A percentile compares a stretch with the other conserved stretches of the same genome.
phyloP scores from a whole-genome alignment of 2,113 vertebrate species.

The Coptodon rendalli region DNA sequence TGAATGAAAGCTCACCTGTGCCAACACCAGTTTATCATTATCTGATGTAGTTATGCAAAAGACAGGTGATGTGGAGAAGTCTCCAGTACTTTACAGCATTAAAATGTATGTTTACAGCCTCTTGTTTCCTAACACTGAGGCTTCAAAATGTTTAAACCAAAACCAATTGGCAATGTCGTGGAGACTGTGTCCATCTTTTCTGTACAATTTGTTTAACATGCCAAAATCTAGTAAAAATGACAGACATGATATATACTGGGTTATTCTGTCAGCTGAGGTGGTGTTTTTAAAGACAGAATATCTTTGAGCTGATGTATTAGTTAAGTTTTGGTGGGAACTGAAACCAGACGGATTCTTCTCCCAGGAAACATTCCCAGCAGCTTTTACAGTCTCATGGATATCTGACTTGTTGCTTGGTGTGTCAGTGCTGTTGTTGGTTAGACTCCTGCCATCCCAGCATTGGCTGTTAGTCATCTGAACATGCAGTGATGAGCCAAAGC shows the following conservation, averaged over 20 bases:
- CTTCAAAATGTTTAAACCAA: background rate
- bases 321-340: background rate
- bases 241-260: background rate
- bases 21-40: background rate
- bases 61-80: background rate
- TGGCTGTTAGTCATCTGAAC: background rate
- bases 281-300: background rate
- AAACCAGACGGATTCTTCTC: background rate
- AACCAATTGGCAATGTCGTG: background rate
- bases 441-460: background rate
- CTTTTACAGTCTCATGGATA: background rate
- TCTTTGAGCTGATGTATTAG: background rate
- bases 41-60: background rate
- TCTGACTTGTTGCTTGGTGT: background rate
- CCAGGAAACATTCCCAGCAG: background rate
- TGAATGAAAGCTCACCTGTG: background rate
- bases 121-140: background rate
- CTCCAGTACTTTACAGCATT: background rate
- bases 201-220: background rate
- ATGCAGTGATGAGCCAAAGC: background rate
- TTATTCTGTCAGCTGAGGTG: background rate
- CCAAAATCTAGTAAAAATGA: background rate
- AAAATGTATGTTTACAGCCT: background rate
- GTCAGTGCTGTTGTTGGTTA: background rate
- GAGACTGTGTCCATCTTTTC: background rate